Conservation (phyloP, 2,113 vertebrate genomes). For the Turdus rufiventris region DNA sequence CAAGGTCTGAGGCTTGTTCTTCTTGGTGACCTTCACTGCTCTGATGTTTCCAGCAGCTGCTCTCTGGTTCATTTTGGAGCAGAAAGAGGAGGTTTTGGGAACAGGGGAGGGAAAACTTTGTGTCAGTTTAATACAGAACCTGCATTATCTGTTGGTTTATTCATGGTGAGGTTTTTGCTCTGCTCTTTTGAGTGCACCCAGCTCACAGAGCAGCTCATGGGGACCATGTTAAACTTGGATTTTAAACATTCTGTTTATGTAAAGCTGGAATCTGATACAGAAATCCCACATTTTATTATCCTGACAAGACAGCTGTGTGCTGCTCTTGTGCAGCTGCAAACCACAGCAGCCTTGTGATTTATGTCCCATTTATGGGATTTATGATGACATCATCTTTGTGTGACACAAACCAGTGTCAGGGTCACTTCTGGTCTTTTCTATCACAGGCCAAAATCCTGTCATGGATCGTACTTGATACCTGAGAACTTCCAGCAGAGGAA, state of each 20-base stretch:
- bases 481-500: constrained; percentile 94
- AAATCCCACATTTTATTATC: neutral
- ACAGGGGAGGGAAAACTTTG: neutral
- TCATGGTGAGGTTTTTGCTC: neutral
- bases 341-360: neutral
- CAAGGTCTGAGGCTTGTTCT: neutral
- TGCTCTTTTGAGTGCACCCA: neutral
- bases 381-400: too few relatives aligned
- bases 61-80: neutral
- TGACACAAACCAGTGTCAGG: neutral
- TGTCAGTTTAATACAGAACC: neutral
- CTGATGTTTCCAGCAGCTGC: neutral
- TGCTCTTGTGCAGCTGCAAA: neutral
- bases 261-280: neutral
- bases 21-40: neutral
- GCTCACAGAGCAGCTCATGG: neutral
- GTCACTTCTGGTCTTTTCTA: neutral
- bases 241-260: neutral
- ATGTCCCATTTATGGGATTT: neutral
- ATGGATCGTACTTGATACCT: constrained; percentile 81
- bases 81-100: neutral
- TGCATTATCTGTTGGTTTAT: neutral
- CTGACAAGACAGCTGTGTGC: neutral
- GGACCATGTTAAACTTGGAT: neutral
- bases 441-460: constrained; percentile 63